Evolutionary conservation across 2,888 invertebrate genomes (phyloP).

Genomic region (Germaria angustata): DNA sequence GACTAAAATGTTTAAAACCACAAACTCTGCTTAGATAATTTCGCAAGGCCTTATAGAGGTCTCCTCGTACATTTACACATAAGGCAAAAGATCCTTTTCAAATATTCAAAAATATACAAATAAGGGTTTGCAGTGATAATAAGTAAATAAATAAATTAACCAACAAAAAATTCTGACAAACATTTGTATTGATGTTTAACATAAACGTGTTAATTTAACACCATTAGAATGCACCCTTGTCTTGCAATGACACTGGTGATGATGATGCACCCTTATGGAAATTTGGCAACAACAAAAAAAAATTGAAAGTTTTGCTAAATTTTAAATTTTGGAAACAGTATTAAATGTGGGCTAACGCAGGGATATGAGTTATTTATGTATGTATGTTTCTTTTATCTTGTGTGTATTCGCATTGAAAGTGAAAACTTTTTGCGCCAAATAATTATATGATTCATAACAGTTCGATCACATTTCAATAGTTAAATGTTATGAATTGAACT

Average conservation of each 20-base stretch:
- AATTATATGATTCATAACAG: constrained; percentile 65
- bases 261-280: background rate
- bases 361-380: background rate
- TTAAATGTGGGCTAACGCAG: background rate
- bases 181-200: constrained; percentile 36
- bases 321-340: background rate
- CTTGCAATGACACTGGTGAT: background rate
- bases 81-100: background rate
- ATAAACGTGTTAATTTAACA: constrained; percentile 46
- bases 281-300: background rate
- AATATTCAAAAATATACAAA: constrained; percentile 12
- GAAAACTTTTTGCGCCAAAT: constrained; percentile 36
- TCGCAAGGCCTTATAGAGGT: too few species aligned
- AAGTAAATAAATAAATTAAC: constrained; percentile 53
- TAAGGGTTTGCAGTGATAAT: constrained; percentile 24
- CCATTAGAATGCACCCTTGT: constrained; percentile 15
- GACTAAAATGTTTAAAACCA: too few species aligned
- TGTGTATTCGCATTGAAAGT: constrained; percentile 12
- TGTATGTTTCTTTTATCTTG: background rate
- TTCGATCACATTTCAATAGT: constrained; percentile 57
- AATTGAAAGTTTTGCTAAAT: background rate
- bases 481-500: background rate
- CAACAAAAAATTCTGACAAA: background rate
- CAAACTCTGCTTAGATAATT: too few species aligned
- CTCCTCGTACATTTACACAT: background rate